Evolutionary conservation across 2,797 vertebrate species (phyloP), one percentile per base, ranked within the genome.

Genomic region (Staurois parvus): DNA sequence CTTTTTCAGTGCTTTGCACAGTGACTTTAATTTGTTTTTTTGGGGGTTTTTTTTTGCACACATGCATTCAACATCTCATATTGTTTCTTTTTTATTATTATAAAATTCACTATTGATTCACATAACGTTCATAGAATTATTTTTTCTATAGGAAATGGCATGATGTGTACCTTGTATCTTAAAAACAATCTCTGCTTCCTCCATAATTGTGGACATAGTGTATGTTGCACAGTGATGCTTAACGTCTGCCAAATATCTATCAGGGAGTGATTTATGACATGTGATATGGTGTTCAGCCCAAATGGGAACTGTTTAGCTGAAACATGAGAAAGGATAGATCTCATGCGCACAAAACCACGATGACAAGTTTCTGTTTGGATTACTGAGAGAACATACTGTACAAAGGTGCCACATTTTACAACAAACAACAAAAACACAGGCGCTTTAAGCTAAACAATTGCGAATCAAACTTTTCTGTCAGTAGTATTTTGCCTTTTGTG

Each of bases 211-310:
- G 77, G 77, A 76, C 90, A 91, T 95, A 94, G 93, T 95, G 93
- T 96, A 94, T 74, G 81, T 93, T 95, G 92, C 92, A 93, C 93
- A 91, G 94, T 90, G 92, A 94, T 88, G 93, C 92, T 95, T 95
- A 94, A 88, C 92, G 89, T 88, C 93, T 93, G 96, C 97, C 97
- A 99, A 96, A 95, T 96, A 97, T 96, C 97, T 95, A 96, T 98
- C 97, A 96, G 94, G 89, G 88, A 87, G 94, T 97, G 97, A 98
- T 99, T 98, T 98, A 98, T 97, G 96, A 95, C 91, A 95, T 95
- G 95, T 94, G 95, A 96, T 97, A 97, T 91, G 96, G 96, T 97
- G 95, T 94, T 95, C 90, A 92, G 96, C 94, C 94, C 93, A 92
- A 95, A 94, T 94, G 93, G 95, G 95, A 95, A 94, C 96, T 95